Evolutionary conservation across 2,888 invertebrate genomes (phyloP).

Genomic region (Stenoptilia bipunctidactyla): DNA sequence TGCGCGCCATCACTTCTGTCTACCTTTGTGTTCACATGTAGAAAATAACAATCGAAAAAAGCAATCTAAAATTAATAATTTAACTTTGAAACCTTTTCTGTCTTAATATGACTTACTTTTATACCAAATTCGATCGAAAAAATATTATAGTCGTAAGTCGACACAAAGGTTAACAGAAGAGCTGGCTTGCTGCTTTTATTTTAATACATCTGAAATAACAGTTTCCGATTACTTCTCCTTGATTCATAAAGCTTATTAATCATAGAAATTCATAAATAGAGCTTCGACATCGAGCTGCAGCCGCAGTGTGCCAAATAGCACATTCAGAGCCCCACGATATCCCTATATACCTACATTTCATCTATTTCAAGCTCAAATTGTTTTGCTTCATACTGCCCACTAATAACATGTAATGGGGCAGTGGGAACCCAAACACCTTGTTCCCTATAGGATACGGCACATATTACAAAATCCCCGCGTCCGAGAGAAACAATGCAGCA

Average conservation of each 20-base stretch:
- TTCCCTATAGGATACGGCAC: not conserved
- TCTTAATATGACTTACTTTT: too few relatives aligned
- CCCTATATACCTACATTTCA: slow-evolving; percentile 36
- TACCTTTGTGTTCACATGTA: too few relatives aligned
- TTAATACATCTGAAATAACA: slow-evolving; percentile 15
- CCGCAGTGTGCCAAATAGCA: slow-evolving; percentile 7
- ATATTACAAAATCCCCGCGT: not conserved
- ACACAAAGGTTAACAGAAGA: slow-evolving; percentile 28
- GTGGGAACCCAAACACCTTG: slow-evolving; percentile 4
- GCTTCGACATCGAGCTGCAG: slow-evolving; percentile 15
- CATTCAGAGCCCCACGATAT: slow-evolving; percentile 16
- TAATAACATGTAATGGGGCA: slow-evolving; percentile 39
- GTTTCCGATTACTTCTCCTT: too few relatives aligned
- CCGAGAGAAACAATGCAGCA: slow-evolving; percentile 39
- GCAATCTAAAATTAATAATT: too few relatives aligned
- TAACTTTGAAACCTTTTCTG: too few relatives aligned
- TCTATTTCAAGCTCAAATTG: slow-evolving; percentile 33
- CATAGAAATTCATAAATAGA: slow-evolving; percentile 21
- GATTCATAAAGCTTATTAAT: slow-evolving; percentile 33
- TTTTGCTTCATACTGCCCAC: slow-evolving; percentile 39
- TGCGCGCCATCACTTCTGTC: slow-evolving; percentile 42
- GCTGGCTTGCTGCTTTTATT: slow-evolving; percentile 41
- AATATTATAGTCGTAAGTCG: too few relatives aligned
- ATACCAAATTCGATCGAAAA: too few relatives aligned
- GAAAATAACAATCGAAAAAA: too few relatives aligned